phyloP scores from a whole-genome alignment of 2,888 invertebrate species.

The Epirrhoe tristata region DNA sequence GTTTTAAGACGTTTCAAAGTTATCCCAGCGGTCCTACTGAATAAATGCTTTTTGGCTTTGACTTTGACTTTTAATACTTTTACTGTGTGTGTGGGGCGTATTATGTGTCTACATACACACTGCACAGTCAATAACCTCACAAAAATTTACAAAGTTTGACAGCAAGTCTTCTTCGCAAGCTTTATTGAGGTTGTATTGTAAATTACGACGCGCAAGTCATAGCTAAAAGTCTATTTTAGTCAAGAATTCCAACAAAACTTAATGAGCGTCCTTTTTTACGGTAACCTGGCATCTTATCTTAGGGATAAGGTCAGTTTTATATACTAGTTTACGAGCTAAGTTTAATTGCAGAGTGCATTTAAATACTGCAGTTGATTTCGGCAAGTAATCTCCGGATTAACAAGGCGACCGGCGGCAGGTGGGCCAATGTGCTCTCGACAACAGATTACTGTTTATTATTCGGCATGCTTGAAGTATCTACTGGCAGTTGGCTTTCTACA shows the following conservation, averaged over 20 bases:
- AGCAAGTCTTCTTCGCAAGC: not conserved
- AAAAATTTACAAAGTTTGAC: not conserved
- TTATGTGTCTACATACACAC: not conserved
- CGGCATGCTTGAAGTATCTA: not conserved
- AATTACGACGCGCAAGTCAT: not conserved
- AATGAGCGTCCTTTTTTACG: not conserved
- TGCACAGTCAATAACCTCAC: not conserved
- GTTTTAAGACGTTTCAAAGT: too few relatives aligned
- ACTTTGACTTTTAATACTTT: too few relatives aligned
- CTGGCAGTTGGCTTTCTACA: not conserved
- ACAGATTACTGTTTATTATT: constrained; percentile 9
- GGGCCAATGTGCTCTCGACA: constrained; percentile 11
- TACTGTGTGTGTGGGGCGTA: too few relatives aligned
- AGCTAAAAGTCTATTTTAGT: too few relatives aligned
- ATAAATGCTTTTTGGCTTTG: too few relatives aligned
- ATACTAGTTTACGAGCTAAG: not conserved
- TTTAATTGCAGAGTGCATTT: constrained; percentile 18
- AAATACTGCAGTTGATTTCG: constrained; percentile 36
- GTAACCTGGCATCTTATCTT: not conserved
- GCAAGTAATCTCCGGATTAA: constrained; percentile 29
- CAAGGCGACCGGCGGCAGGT: constrained; percentile 9
- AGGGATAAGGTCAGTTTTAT: not conserved
- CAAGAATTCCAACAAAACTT: not conserved
- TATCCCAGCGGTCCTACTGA: too few relatives aligned
- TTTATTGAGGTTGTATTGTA: not conserved